Conservation (phyloP, 2,888 invertebrate genomes). For the Drosophila peninsularis region DNA sequence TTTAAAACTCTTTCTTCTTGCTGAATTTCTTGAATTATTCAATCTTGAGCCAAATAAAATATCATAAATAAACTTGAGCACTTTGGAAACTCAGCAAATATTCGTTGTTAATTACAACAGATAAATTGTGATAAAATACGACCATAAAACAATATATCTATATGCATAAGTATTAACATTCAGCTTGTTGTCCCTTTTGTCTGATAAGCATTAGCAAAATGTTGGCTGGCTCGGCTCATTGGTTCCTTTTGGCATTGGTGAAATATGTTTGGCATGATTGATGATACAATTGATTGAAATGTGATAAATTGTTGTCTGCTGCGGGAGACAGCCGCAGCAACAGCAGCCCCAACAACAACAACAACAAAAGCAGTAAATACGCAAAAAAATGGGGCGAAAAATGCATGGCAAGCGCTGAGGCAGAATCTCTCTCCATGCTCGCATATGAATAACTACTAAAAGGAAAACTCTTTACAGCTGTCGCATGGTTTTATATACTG, state of each 20-base stretch:
- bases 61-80: neutral
- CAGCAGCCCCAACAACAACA: constrained; percentile 5
- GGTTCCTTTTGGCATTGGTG: constrained; percentile 34
- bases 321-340: constrained; percentile 42
- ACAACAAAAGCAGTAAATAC: constrained; percentile 14
- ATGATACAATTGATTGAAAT: constrained; percentile 72
- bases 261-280: constrained; percentile 70
- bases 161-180: constrained; percentile 1
- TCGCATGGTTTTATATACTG: neutral
- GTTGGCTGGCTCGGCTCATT: constrained; percentile 25
- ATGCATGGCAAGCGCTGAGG: constrained; percentile 12
- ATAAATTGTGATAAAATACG: neutral
- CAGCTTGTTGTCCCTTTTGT: constrained; percentile 23
- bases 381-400: constrained; percentile 17
- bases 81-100: neutral
- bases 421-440: constrained; percentile 16
- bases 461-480: constrained; percentile 22
- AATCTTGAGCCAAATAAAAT: neutral
- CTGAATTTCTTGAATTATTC: neutral
- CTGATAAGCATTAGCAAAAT: constrained; percentile 26
- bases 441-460: constrained; percentile 30
- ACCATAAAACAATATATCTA: neutral
- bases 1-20: no score
- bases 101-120: neutral
- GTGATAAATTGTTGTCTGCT: constrained; percentile 70